Evolutionary conservation across 2,797 vertebrate genomes (phyloP).

Genomic region (Antrozous pallidus): DNA sequence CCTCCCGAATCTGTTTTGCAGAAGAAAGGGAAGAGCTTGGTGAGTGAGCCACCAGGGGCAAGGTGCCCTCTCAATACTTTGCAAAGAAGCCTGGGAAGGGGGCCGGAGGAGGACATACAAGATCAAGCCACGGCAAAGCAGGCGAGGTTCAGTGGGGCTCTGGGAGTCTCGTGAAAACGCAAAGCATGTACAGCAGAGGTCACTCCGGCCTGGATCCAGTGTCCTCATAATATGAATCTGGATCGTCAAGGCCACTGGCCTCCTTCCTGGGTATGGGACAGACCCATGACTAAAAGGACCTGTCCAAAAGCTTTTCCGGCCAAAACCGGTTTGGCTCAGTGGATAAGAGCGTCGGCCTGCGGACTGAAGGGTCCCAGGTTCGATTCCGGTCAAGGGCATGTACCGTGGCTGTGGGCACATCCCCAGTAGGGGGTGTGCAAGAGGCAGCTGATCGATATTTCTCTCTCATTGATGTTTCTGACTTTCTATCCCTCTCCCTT

Average conservation of each 20-base stretch:
- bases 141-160: rapidly evolving
- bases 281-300: neutral
- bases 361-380: too few relatives aligned
- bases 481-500: too few relatives aligned
- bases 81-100: rapidly evolving
- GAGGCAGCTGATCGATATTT: too few relatives aligned
- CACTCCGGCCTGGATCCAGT: neutral
- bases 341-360: too few relatives aligned
- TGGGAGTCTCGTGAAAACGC: neutral
- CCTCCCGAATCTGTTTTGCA: conserved; percentile 91
- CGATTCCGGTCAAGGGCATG: too few relatives aligned
- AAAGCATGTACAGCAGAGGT: rapidly evolving
- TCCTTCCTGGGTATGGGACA: neutral
- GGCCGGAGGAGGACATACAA: neutral
- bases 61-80: neutral
- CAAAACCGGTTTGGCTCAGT: too few relatives aligned
- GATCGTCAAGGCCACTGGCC: neutral
- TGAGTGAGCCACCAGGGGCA: neutral
- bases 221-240: rapidly evolving
- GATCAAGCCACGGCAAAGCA: neutral
- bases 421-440: too few relatives aligned
- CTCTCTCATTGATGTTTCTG: too few relatives aligned
- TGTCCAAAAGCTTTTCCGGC: too few relatives aligned
- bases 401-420: too few relatives aligned
- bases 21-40: neutral